phyloP scores from a whole-genome alignment of 2,113 vertebrate species.

The Oplegnathus fasciatus region DNA sequence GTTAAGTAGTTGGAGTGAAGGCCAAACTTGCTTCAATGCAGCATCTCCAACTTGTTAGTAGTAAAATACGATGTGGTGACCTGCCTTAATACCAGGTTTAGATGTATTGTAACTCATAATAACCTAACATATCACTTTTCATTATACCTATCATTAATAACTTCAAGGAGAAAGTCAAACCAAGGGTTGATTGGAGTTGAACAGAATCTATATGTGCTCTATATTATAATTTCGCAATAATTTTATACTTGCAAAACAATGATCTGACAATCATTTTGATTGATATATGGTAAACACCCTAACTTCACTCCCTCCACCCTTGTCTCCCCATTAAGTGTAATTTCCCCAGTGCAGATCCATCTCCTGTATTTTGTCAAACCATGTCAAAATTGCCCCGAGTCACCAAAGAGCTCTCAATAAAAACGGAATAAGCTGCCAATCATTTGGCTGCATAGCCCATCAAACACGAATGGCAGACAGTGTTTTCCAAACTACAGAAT shows the following conservation, averaged over 20 bases:
- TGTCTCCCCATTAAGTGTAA: slow-evolving; percentile 48
- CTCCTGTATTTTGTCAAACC: slow-evolving; percentile 55
- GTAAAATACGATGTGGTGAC: background rate
- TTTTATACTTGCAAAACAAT: background rate
- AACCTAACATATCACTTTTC: background rate
- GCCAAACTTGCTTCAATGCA: background rate
- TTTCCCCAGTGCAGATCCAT: slow-evolving; percentile 19
- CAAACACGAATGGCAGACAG: slow-evolving; percentile 5
- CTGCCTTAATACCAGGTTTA: background rate
- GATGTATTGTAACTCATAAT: too few species aligned
- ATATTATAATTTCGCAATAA: background rate
- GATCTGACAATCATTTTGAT: slow-evolving; percentile 40
- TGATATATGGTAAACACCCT: slow-evolving; percentile 34
- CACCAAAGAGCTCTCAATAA: slow-evolving; percentile 55
- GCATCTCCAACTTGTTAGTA: background rate
- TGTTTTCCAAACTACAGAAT: background rate
- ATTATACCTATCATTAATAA: background rate
- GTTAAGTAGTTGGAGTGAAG: slow-evolving; percentile 21
- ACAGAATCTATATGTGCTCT: background rate
- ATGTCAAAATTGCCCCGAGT: slow-evolving; percentile 40
- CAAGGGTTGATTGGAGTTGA: background rate
- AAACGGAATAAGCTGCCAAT: slow-evolving; percentile 42
- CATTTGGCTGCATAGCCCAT: slow-evolving; percentile 24
- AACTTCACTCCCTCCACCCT: slow-evolving; percentile 3
- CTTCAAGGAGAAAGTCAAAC: background rate